Evolutionary conservation across 2,797 vertebrate species (phyloP).

Genomic region (Rhynchotus rufescens): DNA sequence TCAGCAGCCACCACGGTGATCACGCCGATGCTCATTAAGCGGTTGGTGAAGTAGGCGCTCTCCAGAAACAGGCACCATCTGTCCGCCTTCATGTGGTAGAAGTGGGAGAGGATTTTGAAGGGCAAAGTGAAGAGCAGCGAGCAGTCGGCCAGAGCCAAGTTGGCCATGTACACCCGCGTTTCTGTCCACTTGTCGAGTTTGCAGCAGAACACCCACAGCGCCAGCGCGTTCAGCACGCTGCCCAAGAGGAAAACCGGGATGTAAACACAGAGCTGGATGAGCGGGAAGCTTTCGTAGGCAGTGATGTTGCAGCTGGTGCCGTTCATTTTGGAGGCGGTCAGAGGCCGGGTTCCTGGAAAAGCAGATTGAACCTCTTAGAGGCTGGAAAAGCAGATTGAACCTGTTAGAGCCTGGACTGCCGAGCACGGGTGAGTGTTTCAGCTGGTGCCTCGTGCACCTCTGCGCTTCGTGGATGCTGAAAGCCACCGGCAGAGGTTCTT

Average conservation of each 20-base stretch:
- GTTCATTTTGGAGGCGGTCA: neutral
- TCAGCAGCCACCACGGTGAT: constrained; percentile 74
- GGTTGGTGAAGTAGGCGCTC: constrained; percentile 70
- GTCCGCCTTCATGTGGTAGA: neutral
- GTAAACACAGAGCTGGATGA: constrained; percentile 55
- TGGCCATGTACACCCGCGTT: constrained; percentile 69
- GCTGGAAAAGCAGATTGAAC: neutral
- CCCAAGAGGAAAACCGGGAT: constrained; percentile 48
- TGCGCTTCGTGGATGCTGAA: neutral
- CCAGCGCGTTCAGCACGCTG: constrained; percentile 40
- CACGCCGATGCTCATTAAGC: constrained; percentile 76
- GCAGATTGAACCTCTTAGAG: no score
- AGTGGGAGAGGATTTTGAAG: constrained; percentile 72
- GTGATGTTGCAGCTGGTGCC: constrained; percentile 10
- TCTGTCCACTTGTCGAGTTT: constrained; percentile 64
- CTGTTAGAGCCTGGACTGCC: neutral
- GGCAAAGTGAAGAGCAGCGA: constrained; percentile 84
- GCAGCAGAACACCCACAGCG: constrained; percentile 63
- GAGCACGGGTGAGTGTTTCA: neutral
- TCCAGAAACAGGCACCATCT: constrained; percentile 33
- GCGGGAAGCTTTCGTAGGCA: neutral
- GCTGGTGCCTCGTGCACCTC: neutral
- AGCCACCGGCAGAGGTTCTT: neutral
- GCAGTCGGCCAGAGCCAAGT: constrained; percentile 64
- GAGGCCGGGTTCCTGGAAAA: neutral